These are phyloP conservation scores for Drosophila biarmipes DNA, from an alignment of 1,140 invertebrate species.

Conservation along the genomic window DNA sequence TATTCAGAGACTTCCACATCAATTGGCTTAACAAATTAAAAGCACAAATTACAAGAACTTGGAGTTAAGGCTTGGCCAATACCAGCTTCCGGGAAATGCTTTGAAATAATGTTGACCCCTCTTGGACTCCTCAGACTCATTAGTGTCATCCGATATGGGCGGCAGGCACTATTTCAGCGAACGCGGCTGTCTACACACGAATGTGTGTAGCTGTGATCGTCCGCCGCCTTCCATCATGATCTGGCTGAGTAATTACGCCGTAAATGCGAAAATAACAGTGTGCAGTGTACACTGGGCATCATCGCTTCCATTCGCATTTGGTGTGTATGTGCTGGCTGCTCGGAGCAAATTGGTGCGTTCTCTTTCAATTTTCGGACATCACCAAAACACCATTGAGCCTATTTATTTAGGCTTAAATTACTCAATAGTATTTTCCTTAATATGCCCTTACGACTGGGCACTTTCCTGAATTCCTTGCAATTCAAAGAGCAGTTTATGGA, in stretches of 20 bases:
- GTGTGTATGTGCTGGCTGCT: slow-evolving; percentile 12
- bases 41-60: too few species aligned
- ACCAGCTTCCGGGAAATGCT: not conserved
- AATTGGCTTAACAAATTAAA: too few species aligned
- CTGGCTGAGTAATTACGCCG: slow-evolving; percentile 42
- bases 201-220: not conserved
- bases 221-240: slow-evolving; percentile 13
- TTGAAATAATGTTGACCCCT: not conserved
- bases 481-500: not conserved
- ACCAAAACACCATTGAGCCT: not conserved
- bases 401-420: not conserved
- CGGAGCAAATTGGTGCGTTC: slow-evolving; percentile 7
- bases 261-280: slow-evolving; percentile 36
- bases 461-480: not conserved
- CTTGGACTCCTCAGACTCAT: not conserved
- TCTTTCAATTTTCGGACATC: not conserved
- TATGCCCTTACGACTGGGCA: not conserved
- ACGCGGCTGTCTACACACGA: slow-evolving; percentile 5
- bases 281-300: slow-evolving; percentile 3
- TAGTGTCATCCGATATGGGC: not conserved
- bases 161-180: not conserved
- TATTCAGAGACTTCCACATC: too few species aligned
- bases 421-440: not conserved
- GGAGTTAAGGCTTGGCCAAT: too few species aligned
- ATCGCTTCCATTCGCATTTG: slow-evolving; percentile 9